Evolutionary conservation across 2,113 vertebrate species (phyloP), one percentile per base, ranked within the genome.

Genomic region (Percina caprodes): DNA sequence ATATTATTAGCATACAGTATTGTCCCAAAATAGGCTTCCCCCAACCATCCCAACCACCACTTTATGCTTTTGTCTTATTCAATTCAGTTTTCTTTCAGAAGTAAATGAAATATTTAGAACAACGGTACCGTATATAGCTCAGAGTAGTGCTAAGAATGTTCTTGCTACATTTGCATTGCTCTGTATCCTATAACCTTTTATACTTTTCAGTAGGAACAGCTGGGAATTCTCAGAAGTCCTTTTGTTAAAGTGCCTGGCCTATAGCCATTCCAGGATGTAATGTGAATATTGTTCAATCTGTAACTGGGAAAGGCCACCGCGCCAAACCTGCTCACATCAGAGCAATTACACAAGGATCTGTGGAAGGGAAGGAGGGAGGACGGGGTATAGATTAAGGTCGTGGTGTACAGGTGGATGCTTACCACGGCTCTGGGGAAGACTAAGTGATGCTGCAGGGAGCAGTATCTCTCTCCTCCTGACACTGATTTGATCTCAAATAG

Each of bases 231-330:
- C 66, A 26, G 45, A 54, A 21, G 58, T 16, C 6, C 1, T 30
- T n/a, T n/a, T 58, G 42, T 49, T 14, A 39, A 3, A 15, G 52
- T 8, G 62, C 33, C 67, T 42, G 18, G 5, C 10, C 23, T 2
- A 19, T 51, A 42, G 11, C 24, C 14, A 51, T 77, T 39, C 49
- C 33, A 60, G 13, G 59, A 77, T 58, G 16, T 66, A 11, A 11
- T 2, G 3, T 55, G 24, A 79, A 55, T 74, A 78, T 79, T 77
- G 49, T 67, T 76, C 58, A 58, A 46, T 68, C 72, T 82, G 87
- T 83, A 55, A 75, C 84, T 71, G 7, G 23, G 30, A 91, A 92
- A 93, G 91, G 89, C 91, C 89, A 85, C 49, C 4, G 15, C 74
- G 73, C 78, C 81, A 60, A 67, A 51, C 58, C 63, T 49, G 84